These are phyloP conservation scores for Berghia stephanieae DNA, from an alignment of 1,140 invertebrate genomes.

Conservation along the genomic window DNA sequence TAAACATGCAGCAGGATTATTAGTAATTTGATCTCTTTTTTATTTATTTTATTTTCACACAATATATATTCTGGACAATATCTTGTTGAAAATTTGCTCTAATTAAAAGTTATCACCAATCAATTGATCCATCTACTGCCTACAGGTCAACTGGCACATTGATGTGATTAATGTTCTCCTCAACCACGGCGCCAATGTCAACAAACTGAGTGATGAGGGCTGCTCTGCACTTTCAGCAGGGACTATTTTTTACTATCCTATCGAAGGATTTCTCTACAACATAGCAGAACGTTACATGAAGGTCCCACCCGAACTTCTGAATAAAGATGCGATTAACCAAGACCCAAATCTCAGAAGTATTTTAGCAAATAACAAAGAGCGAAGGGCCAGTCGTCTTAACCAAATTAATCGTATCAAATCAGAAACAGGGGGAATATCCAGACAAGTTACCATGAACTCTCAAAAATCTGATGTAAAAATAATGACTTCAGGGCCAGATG, in stretches of 20 bases:
- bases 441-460: background rate
- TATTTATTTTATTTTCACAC: too few species aligned
- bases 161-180: slow-evolving; percentile 62
- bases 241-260: slow-evolving; percentile 63
- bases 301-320: slow-evolving; percentile 22
- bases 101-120: too few species aligned
- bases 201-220: slow-evolving; percentile 65
- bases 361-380: slow-evolving; percentile 14
- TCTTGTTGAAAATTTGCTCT: too few species aligned
- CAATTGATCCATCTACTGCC: too few species aligned
- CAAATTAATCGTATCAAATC: slow-evolving; percentile 32
- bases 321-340: background rate
- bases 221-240: slow-evolving; percentile 62
- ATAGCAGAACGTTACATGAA: slow-evolving; percentile 59
- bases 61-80: too few species aligned
- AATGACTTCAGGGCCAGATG: too few species aligned
- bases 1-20: too few species aligned
- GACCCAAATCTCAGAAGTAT: background rate
- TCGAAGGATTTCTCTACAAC: slow-evolving; percentile 59
- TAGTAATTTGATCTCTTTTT: too few species aligned
- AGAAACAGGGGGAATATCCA: background rate
- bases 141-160: slow-evolving; percentile 61
- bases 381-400: slow-evolving; percentile 26
- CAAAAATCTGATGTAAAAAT: background rate
- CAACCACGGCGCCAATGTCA: slow-evolving; percentile 65